Conservation (phyloP, 2,888 invertebrate genomes). For the Caenorhabditis zanzibari region DNA sequence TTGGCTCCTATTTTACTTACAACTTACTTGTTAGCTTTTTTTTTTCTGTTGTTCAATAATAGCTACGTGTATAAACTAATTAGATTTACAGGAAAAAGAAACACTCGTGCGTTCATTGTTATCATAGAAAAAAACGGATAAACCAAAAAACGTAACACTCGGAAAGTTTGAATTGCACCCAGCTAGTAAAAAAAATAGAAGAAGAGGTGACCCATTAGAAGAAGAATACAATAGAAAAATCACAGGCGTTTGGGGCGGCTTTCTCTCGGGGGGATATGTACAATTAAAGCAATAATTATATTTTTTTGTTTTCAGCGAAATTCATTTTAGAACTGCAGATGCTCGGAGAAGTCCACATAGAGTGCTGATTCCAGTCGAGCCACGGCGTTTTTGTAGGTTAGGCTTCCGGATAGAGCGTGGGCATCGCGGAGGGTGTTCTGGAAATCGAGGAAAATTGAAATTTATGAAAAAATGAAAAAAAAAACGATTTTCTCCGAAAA, state of each 20-base stretch:
- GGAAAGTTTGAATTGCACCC: slow-evolving; percentile 53
- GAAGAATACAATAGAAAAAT: slow-evolving; percentile 12
- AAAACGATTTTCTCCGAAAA: neutral
- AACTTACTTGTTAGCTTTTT: slow-evolving; percentile 3
- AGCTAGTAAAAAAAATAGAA: slow-evolving; percentile 23
- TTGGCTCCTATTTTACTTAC: neutral
- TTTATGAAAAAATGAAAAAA: neutral
- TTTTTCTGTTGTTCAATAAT: neutral
- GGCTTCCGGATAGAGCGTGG: slow-evolving; percentile 76
- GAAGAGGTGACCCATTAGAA: neutral
- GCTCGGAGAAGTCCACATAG: slow-evolving; percentile 83
- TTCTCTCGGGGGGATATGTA: slow-evolving; percentile 25
- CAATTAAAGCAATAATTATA: slow-evolving; percentile 7
- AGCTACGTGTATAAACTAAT: slow-evolving; percentile 5
- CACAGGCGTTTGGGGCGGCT: slow-evolving; percentile 38
- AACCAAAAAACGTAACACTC: slow-evolving; percentile 36
- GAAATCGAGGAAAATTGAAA: neutral
- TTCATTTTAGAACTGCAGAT: slow-evolving; percentile 82
- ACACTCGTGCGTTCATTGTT: neutral
- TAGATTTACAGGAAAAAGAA: neutral
- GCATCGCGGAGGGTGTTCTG: slow-evolving; percentile 74
- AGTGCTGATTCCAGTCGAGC: slow-evolving; percentile 80
- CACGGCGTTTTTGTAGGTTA: slow-evolving; percentile 78
- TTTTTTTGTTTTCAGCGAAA: neutral
- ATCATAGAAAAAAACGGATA: neutral